Percentiles rank a stretch among this genome's conserved stretches.
Evolutionary conservation across 2,888 invertebrate species (phyloP).

Genomic region (Noctua fimbriata): DNA sequence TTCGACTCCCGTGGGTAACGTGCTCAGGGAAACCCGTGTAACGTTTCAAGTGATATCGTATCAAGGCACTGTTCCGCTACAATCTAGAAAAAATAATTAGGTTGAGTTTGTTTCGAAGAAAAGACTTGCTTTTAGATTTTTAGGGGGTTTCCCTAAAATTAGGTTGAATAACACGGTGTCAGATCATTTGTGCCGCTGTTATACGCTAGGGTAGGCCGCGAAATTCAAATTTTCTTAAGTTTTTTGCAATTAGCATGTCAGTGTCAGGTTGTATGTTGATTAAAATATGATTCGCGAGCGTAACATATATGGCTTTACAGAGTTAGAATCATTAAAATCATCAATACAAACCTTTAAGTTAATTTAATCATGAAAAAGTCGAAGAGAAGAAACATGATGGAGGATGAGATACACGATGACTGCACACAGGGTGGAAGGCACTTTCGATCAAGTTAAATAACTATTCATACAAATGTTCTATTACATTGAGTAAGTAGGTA

Average conservation of each 20-base stretch:
- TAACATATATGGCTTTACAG: too few relatives aligned
- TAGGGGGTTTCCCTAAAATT: neutral
- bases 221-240: too few relatives aligned
- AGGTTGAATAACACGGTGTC: neutral
- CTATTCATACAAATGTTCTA: neutral
- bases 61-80: slow-evolving; percentile 11
- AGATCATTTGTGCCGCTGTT: neutral
- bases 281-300: too few relatives aligned
- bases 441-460: neutral
- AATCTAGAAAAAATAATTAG: slow-evolving; percentile 23
- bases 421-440: too few relatives aligned
- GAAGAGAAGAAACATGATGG: too few relatives aligned
- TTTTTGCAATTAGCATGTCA: too few relatives aligned
- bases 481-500: neutral
- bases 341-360: too few relatives aligned
- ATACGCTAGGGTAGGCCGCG: too few relatives aligned
- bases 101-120: neutral
- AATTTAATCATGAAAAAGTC: too few relatives aligned
- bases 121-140: neutral
- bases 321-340: too few relatives aligned
- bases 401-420: too few relatives aligned
- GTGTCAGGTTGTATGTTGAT: too few relatives aligned
- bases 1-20: slow-evolving; percentile 55
- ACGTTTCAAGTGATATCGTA: slow-evolving; percentile 45
- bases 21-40: slow-evolving; percentile 48